phyloP scores from a whole-genome alignment of 2,888 invertebrate genomes.

The Drosophila seclusa region DNA sequence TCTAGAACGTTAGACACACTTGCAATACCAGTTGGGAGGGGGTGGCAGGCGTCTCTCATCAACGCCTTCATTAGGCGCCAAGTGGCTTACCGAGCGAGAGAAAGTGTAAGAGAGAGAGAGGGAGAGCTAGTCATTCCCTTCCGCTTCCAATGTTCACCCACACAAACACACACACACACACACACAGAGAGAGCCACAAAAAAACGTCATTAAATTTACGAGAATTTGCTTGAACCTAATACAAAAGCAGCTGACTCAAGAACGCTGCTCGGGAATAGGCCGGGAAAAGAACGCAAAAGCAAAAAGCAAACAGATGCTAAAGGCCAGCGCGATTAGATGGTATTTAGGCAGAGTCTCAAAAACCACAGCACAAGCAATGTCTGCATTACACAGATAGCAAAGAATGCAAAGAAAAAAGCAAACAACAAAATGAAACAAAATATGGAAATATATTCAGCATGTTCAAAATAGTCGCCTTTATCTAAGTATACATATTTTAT shows the following conservation, averaged over 20 bases:
- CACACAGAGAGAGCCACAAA: slow-evolving; percentile 3
- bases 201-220: slow-evolving; percentile 80
- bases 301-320: slow-evolving; percentile 30
- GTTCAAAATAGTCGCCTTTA: background rate
- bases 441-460: slow-evolving; percentile 6
- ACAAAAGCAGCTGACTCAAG: slow-evolving; percentile 43
- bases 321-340: slow-evolving; percentile 23
- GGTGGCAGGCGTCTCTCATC: slow-evolving; percentile 66
- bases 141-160: background rate
- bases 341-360: slow-evolving; percentile 4
- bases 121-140: background rate
- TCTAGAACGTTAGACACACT: slow-evolving; percentile 77
- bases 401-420: background rate
- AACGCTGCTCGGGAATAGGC: slow-evolving; percentile 17
- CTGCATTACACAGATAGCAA: slow-evolving; percentile 14
- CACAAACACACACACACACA: background rate
- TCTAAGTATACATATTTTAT: background rate
- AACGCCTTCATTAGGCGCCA: slow-evolving; percentile 75
- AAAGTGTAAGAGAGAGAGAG: slow-evolving; percentile 16
- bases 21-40: slow-evolving; percentile 7
- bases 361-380: slow-evolving; percentile 8
- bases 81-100: slow-evolving; percentile 50
- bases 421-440: background rate
- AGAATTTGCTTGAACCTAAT: slow-evolving; percentile 47
- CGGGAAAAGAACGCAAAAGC: slow-evolving; percentile 17